Conservation (phyloP, 2,113 vertebrate genomes). For the Malurus elegans region DNA sequence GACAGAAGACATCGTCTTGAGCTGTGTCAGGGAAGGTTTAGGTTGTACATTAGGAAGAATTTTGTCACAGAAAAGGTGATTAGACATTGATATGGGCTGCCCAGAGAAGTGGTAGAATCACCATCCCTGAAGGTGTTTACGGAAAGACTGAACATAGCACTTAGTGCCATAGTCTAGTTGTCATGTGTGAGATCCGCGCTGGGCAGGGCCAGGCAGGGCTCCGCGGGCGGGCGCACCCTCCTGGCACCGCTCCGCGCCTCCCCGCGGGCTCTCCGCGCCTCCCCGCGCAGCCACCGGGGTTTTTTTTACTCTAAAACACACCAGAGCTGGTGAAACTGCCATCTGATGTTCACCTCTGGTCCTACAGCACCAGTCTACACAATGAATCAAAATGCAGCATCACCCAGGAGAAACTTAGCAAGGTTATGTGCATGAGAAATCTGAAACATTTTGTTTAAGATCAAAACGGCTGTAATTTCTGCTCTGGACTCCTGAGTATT, state of each 20-base stretch:
- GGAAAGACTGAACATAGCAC: not conserved
- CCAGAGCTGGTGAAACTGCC: not conserved
- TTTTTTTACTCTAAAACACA: not conserved
- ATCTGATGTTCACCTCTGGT: not conserved
- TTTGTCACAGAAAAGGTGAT: not conserved
- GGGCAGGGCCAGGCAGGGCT: too few relatives aligned
- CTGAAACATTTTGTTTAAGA: not conserved
- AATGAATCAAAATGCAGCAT: not conserved
- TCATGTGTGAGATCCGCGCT: not conserved
- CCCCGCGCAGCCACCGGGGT: too few relatives aligned
- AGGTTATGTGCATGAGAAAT: not conserved
- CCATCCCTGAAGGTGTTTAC: not conserved
- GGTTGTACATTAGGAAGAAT: not conserved
- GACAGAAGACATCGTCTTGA: not conserved
- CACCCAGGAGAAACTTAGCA: not conserved
- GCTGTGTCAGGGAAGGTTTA: not conserved
- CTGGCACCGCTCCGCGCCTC: too few relatives aligned
- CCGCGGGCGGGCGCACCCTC: too few relatives aligned
- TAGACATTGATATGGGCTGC: not conserved
- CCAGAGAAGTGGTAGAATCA: not conserved
- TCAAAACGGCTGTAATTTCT: not conserved
- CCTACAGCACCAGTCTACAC: fast-evolving
- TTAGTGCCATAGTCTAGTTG: not conserved
- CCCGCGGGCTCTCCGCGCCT: too few relatives aligned
- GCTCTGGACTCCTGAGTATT: not conserved